phyloP scores from a whole-genome alignment of 1,140 invertebrate species.

The fruit fly (Drosophila melanogaster) region DNA sequence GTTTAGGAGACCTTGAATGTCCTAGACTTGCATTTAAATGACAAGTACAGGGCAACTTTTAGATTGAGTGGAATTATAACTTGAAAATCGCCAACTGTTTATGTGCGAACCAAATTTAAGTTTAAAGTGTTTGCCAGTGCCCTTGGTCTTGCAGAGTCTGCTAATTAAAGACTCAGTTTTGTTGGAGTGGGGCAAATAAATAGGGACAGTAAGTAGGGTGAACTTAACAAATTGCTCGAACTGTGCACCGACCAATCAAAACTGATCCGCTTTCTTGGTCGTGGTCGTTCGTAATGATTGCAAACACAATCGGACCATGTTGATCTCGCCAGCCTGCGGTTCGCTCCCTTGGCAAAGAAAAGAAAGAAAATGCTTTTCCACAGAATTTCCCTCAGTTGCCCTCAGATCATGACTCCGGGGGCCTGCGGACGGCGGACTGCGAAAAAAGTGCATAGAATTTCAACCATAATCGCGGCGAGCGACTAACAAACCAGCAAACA shows the following conservation, averaged over 20 bases:
- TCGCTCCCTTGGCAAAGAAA: slow-evolving; percentile 18
- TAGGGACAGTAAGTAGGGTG: slow-evolving; percentile 20
- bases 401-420: slow-evolving; percentile 74
- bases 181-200: slow-evolving; percentile 1
- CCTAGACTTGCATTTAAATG: slow-evolving; percentile 60
- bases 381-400: slow-evolving; percentile 72
- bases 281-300: slow-evolving; percentile 80
- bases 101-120: slow-evolving; percentile 36
- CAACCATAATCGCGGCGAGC: slow-evolving; percentile 76
- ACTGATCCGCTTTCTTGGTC: slow-evolving; percentile 65
- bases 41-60: slow-evolving; percentile 3
- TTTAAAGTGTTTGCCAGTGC: slow-evolving; percentile 59
- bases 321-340: slow-evolving; percentile 58
- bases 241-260: slow-evolving; percentile 33
- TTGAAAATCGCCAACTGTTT: neutral
- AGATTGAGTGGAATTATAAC: no score
- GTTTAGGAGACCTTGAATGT: slow-evolving; percentile 54
- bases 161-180: slow-evolving; percentile 42
- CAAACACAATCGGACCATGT: slow-evolving; percentile 82
- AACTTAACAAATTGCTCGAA: slow-evolving; percentile 59
- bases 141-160: slow-evolving; percentile 5
- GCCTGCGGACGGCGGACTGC: slow-evolving; percentile 23
- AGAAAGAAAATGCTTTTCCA: slow-evolving; percentile 66
- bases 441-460: slow-evolving; percentile 73
- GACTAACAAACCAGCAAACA: slow-evolving; percentile 82